Evolutionary conservation across 2,797 vertebrate genomes (phyloP), one percentile per base, ranked within the genome.

Genomic region (Premnoplex brunnescens): DNA sequence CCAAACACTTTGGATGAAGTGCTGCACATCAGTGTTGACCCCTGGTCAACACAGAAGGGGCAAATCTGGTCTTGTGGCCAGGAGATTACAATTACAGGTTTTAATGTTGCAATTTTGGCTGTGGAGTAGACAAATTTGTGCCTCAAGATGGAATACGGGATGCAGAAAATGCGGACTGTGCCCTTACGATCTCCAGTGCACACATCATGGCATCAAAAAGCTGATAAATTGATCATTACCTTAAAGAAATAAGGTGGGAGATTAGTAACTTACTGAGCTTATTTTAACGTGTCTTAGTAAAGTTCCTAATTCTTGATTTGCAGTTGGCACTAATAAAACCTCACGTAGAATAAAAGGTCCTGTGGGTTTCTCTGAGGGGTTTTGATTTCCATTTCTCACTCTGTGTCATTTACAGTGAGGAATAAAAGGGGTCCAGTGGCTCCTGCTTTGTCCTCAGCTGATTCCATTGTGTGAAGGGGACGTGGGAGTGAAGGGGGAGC

Each of bases 1-100:
- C 85, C 95, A 95, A 90, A 41, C 77, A 34, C 43, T 95, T 93
- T 84, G 85, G 89, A 89, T 84, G 77, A 66, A 81, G 44, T 28
- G 39, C 9, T 69, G 89, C 73, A 28, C 69, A 68, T 91, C 74
- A 84, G 1, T 7, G 27, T 44, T 81, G 83, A 86, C 76, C 94
- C 69, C 48, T 46, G 74, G 69, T 91, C 76, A 73, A 52, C 34
- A 43, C 63, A 83, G 64, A 73, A 66, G 63, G 69, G 77, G 67
- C 34, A 91, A 88, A 36, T 80, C 72, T 93, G 69, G 46, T 80
- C 48, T 55, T 34, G 49, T 16, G 64, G 72, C 84, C 87, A 89
- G 82, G 34, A 80, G 64, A 63, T 87, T 74, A 26, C 30, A 75
- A 48, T 92, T 58, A 3, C 0, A 36, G 41, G 58, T 54, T 76